These are phyloP conservation scores for Rallus crepitans DNA, from an alignment of 2,797 vertebrate genomes.

Conservation along the genomic window DNA sequence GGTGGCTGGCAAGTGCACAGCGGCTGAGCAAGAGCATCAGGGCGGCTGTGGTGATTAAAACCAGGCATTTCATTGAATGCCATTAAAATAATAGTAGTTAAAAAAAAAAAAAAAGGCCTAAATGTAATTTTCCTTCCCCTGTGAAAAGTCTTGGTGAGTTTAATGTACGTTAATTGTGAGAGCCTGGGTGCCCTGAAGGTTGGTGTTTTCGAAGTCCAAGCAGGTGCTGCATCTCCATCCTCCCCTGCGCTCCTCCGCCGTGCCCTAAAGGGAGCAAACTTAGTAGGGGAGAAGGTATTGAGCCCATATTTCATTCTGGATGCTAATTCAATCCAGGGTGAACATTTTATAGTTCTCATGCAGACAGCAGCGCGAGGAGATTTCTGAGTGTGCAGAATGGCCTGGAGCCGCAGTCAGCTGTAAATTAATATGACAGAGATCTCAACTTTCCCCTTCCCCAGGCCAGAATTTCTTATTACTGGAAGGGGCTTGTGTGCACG, in stretches of 20 bases:
- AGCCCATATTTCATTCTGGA: neutral
- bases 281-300: neutral
- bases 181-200: neutral
- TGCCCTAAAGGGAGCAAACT: conserved; percentile 27
- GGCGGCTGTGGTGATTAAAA: neutral
- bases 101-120: neutral
- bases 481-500: neutral
- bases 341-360: neutral
- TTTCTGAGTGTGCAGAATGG: neutral
- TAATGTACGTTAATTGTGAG: neutral
- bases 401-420: neutral
- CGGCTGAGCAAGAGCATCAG: accelerated
- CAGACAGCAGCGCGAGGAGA: neutral
- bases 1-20: neutral
- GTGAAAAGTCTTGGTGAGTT: neutral
- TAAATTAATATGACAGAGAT: conserved; percentile 1
- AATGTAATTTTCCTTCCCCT: neutral
- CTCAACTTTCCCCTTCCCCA: neutral
- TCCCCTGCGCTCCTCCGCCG: neutral
- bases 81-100: neutral
- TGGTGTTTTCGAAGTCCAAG: neutral
- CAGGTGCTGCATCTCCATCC: conserved; percentile 12
- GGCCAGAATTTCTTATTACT: neutral
- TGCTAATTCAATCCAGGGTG: conserved; percentile 59
- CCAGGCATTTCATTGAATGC: neutral